These are phyloP conservation scores for Cantharis rufa DNA, from an alignment of 2,888 invertebrate species.

Conservation along the genomic window DNA sequence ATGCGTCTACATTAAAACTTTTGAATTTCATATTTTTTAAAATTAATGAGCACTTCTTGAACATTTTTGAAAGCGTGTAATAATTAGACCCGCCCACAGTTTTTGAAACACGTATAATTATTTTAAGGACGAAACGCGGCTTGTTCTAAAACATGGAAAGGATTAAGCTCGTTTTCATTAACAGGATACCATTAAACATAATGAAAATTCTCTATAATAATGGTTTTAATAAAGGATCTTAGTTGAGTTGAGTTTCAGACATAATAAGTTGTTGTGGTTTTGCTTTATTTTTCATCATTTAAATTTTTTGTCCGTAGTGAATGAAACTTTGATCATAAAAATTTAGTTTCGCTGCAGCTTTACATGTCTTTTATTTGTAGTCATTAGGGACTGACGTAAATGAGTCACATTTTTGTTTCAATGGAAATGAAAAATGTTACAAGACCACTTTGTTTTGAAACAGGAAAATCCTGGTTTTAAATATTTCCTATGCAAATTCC, in stretches of 20 bases:
- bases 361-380: background rate
- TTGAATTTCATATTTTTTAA: background rate
- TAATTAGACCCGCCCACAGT: background rate
- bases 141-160: conserved; percentile 11
- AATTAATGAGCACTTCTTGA: background rate
- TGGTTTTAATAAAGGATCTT: conserved; percentile 20
- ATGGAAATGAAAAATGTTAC: background rate
- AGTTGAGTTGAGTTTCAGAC: background rate
- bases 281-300: background rate
- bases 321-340: background rate
- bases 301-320: background rate
- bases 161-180: conserved; percentile 25
- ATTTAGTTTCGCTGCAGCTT: background rate
- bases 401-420: background rate
- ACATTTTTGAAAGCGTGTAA: background rate
- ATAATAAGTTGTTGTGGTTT: background rate
- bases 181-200: conserved; percentile 26
- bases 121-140: conserved; percentile 12
- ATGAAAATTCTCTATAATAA: conserved; percentile 27
- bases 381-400: background rate
- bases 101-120: conserved; percentile 1
- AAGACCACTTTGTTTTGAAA: background rate
- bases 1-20: background rate
- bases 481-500: background rate
- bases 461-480: background rate